Evolutionary conservation across 2,888 invertebrate genomes (phyloP).

Genomic region (Salticus scenicus): DNA sequence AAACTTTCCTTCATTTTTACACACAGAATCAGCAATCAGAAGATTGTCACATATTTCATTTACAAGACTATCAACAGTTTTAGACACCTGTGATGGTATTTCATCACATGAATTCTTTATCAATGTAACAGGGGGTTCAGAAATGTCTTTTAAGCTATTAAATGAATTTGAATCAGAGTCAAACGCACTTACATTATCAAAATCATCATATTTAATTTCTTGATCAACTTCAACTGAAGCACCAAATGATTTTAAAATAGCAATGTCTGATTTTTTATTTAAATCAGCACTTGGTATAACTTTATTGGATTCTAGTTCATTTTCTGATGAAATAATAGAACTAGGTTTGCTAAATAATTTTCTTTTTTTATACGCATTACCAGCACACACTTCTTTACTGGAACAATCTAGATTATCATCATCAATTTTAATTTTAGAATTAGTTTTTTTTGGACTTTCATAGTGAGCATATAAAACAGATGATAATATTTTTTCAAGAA

Average conservation of each 20-base stretch:
- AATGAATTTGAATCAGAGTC: neutral
- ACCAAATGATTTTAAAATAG: neutral
- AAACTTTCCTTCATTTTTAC: too few species aligned
- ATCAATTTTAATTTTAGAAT: neutral
- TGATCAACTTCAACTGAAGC: neutral
- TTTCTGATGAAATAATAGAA: neutral
- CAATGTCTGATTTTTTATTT: too few species aligned
- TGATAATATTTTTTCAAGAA: neutral
- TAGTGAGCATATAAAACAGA: slow-evolving; percentile 23
- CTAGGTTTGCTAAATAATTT: neutral
- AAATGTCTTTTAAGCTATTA: neutral
- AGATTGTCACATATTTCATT: neutral
- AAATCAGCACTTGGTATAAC: too few species aligned
- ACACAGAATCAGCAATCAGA: too few species aligned
- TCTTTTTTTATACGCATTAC: neutral
- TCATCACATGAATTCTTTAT: neutral
- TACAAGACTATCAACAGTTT: slow-evolving; percentile 17
- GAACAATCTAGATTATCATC: neutral
- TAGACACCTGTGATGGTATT: slow-evolving; percentile 22
- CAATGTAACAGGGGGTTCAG: neutral
- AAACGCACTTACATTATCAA: neutral
- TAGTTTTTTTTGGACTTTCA: neutral
- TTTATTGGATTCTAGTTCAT: neutral
- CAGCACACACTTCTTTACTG: neutral
- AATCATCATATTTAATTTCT: neutral